These are phyloP conservation scores for Cricetomys ansorgei DNA, from an alignment of 2,113 vertebrate species.

Conservation along the genomic window DNA sequence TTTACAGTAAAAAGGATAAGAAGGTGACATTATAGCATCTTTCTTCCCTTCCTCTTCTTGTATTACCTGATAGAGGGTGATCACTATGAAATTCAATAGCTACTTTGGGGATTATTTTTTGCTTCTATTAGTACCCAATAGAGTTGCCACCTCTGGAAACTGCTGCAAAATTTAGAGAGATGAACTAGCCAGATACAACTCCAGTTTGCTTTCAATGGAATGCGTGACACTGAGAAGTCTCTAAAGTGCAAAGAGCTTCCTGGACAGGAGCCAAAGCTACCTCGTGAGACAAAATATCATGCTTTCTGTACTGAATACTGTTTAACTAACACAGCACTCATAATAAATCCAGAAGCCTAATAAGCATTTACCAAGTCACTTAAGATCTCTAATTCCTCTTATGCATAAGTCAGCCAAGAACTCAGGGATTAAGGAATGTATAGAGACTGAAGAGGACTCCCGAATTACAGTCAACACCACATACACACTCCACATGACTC, in stretches of 20 bases:
- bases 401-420: conserved; percentile 2
- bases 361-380: conserved; percentile 18
- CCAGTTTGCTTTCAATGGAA: not conserved
- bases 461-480: not conserved
- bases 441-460: not conserved
- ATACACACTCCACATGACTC: not conserved
- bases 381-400: conserved; percentile 8
- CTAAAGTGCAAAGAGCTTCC: conserved; percentile 18
- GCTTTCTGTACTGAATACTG: not conserved
- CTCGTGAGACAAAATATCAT: not conserved
- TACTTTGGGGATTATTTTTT: not conserved
- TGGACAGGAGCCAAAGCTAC: not conserved
- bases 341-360: not conserved
- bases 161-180: conserved; percentile 8
- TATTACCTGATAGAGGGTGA: not conserved
- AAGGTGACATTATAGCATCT: not conserved
- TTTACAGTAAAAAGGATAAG: not conserved
- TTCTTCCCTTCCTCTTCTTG: not conserved
- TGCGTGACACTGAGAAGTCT: not conserved
- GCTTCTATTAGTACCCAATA: conserved; percentile 7
- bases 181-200: not conserved
- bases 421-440: not conserved
- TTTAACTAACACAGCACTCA: not conserved
- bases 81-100: not conserved
- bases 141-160: conserved; percentile 34